These are phyloP conservation scores for Champsocephalus gunnari DNA, from an alignment of 2,797 vertebrate species.

Conservation along the genomic window DNA sequence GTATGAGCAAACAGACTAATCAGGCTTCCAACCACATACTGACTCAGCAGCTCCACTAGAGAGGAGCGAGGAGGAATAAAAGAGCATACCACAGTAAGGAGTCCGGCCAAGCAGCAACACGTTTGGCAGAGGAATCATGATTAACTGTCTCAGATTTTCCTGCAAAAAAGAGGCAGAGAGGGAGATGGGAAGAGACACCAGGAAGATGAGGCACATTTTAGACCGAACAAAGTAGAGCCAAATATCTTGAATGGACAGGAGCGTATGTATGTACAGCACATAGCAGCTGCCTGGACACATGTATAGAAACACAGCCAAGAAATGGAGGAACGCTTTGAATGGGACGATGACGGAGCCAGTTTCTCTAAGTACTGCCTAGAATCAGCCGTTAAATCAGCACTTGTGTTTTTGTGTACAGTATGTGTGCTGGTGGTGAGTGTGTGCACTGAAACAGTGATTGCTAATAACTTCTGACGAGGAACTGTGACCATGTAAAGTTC, in stretches of 20 bases:
- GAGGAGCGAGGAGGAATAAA: conserved; percentile 26
- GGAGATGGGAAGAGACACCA: conserved; percentile 23
- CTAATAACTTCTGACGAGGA: conserved; percentile 28
- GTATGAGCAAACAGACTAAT: conserved; percentile 18
- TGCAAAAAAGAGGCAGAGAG: conserved; percentile 63
- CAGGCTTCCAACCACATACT: conserved; percentile 5
- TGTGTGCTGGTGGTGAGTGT: conserved; percentile 1
- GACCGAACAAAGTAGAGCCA: conserved; percentile 41
- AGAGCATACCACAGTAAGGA: conserved; percentile 90
- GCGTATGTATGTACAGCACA: conserved; percentile 66
- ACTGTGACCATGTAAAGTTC: conserved; percentile 4
- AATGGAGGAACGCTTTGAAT: conserved; percentile 50
- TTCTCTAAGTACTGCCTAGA: conserved; percentile 31
- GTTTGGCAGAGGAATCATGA: conserved; percentile 94
- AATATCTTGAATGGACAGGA: conserved; percentile 51
- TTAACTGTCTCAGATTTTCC: conserved; percentile 94
- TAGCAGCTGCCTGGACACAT: conserved; percentile 55
- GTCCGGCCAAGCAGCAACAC: conserved; percentile 91
- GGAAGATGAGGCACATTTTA: conserved; percentile 35
- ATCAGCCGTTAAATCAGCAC: not conserved
- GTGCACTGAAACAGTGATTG: not conserved
- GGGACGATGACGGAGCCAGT: conserved; percentile 38
- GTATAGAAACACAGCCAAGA: conserved; percentile 63
- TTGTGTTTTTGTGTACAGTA: conserved; percentile 1
- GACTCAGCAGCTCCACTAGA: conserved; percentile 17